phyloP scores from a whole-genome alignment of 2,113 vertebrate species.

The Salvelinus sp. region DNA sequence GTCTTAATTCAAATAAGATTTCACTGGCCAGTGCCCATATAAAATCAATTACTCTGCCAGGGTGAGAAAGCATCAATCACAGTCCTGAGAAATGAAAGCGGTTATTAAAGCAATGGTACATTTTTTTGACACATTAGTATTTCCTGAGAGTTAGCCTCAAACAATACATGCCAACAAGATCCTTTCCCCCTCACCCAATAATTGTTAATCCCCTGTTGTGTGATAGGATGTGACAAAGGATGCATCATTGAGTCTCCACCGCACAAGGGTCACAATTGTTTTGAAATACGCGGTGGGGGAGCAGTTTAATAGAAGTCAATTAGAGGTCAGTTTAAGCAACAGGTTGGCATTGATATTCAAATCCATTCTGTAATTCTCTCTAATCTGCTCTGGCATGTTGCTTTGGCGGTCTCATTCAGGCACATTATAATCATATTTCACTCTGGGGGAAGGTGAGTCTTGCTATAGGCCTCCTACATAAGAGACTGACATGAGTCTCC shows the following conservation, averaged over 20 bases:
- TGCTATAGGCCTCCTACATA: too few relatives aligned
- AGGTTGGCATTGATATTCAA: constrained; percentile 62
- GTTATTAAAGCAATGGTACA: constrained; percentile 24
- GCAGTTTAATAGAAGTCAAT: constrained; percentile 65
- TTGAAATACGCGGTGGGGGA: constrained; percentile 47
- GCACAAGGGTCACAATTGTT: constrained; percentile 49
- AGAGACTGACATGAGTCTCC: too few relatives aligned
- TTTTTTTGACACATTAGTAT: not conserved
- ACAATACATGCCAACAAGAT: not conserved
- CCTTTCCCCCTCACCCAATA: constrained; percentile 7
- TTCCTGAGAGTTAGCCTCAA: not conserved
- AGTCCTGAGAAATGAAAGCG: constrained; percentile 40
- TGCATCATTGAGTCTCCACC: constrained; percentile 24
- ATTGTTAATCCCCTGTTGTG: constrained; percentile 32
- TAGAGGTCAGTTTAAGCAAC: constrained; percentile 59
- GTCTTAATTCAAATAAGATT: constrained; percentile 73
- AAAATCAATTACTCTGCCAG: constrained; percentile 64
- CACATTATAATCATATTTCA: not conserved
- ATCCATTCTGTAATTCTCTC: constrained; percentile 51
- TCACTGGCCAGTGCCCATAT: constrained; percentile 61
- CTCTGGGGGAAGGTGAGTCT: not conserved
- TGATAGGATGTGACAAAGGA: constrained; percentile 49
- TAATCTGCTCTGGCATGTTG: constrained; percentile 43
- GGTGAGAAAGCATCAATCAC: constrained; percentile 19
- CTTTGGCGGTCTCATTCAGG: not conserved